Evolutionary conservation across 2,888 invertebrate genomes (phyloP).

Genomic region (Folsomia candida): DNA sequence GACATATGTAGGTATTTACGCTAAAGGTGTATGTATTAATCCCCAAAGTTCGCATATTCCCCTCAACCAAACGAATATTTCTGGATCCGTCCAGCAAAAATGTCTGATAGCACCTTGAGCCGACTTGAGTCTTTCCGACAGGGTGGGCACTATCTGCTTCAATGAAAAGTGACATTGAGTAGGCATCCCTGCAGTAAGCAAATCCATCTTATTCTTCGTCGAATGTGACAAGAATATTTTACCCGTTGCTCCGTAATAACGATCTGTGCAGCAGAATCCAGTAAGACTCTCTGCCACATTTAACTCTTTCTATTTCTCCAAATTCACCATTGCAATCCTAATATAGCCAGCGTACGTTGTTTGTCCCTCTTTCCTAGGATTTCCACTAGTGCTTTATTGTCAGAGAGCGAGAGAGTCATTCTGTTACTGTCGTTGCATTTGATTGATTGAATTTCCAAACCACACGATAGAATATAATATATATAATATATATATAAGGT

Average conservation of each 20-base stretch:
- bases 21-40: neutral
- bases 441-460: neutral
- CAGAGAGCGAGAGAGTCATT: no score
- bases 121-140: neutral
- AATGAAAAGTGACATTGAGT: neutral
- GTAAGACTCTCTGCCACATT: neutral
- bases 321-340: no score
- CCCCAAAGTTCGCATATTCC: neutral
- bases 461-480: no score
- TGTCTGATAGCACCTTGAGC: neutral
- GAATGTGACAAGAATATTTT: conserved; percentile 2
- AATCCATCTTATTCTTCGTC: neutral
- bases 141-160: neutral
- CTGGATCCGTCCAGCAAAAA: neutral
- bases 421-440: neutral
- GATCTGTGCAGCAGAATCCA: neutral
- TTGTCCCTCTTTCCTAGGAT: no score
- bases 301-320: neutral
- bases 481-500: no score
- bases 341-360: no score
- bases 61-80: neutral
- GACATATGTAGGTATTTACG: no score
- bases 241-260: neutral
- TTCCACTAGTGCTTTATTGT: no score
- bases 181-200: neutral